Base-by-base conservation (phyloP, 1,140 invertebrate species). In the Tetramorium alpestre region DNA sequence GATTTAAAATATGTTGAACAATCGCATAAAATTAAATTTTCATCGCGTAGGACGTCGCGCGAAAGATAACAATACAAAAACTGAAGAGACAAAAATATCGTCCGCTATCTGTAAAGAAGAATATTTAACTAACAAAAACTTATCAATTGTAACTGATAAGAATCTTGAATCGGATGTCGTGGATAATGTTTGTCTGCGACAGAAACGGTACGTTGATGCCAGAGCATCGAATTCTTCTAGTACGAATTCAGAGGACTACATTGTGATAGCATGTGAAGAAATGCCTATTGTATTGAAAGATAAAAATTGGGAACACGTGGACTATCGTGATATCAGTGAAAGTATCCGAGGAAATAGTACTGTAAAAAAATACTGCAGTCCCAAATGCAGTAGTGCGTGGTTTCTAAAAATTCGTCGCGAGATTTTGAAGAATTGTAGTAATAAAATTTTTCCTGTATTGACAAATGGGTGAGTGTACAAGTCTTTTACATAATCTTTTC, bases 121-220 rank as follows among this genome's bases (percentile, higher is more conserved):
- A n/a, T 78, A 82, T 7, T 47, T 86, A 22, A 86, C 0, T 1
- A 69, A 91, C 18, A 87, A 62, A 38, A 88, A 89, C 65, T 8
- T 93, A 18, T 93, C 92, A 0, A 93, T 93, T 25, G 64, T 93
- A 70, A 93, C 89, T 0, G 92, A 93, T 28, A 81, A 77, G 2
- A 82, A 86, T 38, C 81, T 67, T 11, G 88, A 69, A 6, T 67
- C 58, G 1, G 77, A 80, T 7, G 38, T 67, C 10, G 47, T 28
- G 1, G 70, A 64, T 2, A 58, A 78, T 2, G 47, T 86, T 76
- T 72, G 60, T 58, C 44, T 60, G 6, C 65, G 28, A 3, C n/a
- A 62, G 5, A 87, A 65, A n/a, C 69, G 58, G 13, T 2, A 25
- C 2, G 13, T 28, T 22, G 47, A 38, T 41, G 6, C 47, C 18